A percentile compares a stretch with the other conserved stretches of the same genome.
Evolutionary conservation across 2,888 invertebrate species (phyloP).

Genomic region (Torymus tubicola): DNA sequence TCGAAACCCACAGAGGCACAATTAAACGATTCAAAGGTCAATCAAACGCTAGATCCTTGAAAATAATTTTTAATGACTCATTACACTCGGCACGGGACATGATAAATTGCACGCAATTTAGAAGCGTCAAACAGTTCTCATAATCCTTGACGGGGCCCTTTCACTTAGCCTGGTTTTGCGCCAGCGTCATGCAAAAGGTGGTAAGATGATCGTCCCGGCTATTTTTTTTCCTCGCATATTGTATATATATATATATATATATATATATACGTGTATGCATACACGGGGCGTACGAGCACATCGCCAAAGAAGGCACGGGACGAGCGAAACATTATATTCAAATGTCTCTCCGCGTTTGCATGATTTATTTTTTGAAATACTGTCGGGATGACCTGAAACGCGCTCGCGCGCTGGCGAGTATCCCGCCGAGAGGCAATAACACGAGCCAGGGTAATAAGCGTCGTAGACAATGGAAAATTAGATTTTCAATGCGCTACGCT

Average conservation of each 20-base stretch:
- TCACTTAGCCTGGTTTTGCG: slow-evolving; percentile 9
- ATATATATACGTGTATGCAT: background rate
- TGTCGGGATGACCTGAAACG: slow-evolving; percentile 20
- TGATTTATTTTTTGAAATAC: slow-evolving; percentile 36
- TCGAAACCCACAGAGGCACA: background rate
- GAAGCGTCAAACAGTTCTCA: slow-evolving; percentile 25
- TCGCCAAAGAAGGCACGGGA: background rate
- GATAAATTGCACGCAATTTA: slow-evolving; percentile 35
- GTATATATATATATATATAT: no score
- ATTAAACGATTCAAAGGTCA: slow-evolving; percentile 23
- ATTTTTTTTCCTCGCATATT: background rate
- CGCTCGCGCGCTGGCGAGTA: background rate
- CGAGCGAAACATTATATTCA: slow-evolving; percentile 31
- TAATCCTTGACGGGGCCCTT: slow-evolving; percentile 33
- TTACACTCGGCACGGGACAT: slow-evolving; percentile 13
- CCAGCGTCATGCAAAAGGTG: background rate
- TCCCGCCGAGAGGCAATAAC: background rate
- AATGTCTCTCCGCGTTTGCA: slow-evolving; percentile 21
- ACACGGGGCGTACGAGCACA: background rate
- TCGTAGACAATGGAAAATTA: slow-evolving; percentile 28
- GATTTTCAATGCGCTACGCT: slow-evolving; percentile 18
- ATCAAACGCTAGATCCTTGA: slow-evolving; percentile 3
- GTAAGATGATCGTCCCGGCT: background rate
- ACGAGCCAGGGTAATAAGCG: background rate
- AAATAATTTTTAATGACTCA: slow-evolving; percentile 31